Evolutionary conservation across 2,797 vertebrate genomes (phyloP).

Genomic region (Vespertilio murinus): DNA sequence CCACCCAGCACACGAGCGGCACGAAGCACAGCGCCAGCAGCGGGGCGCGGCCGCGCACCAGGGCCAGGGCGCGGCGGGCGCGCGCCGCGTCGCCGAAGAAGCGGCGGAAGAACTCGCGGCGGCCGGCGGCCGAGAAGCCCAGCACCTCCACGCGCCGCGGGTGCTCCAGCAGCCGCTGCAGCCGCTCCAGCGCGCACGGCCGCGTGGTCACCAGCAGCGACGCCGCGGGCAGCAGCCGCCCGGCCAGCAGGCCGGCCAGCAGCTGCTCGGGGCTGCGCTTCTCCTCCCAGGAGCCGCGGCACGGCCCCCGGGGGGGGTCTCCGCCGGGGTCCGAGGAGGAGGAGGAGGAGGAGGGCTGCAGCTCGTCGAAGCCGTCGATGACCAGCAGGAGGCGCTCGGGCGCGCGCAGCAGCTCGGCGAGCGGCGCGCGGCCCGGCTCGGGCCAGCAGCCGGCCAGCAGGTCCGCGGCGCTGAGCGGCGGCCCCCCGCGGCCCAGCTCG

Average conservation of each 20-base stretch:
- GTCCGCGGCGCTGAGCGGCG: no score
- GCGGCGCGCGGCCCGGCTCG: accelerated
- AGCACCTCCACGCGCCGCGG: constrained; percentile 66
- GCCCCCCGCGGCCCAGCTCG: constrained; percentile 53
- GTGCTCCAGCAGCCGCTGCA: constrained; percentile 35
- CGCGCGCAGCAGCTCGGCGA: neutral
- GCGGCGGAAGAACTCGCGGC: constrained; percentile 60
- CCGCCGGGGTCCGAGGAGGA: no score
- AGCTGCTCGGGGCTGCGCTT: neutral
- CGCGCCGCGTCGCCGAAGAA: constrained; percentile 44
- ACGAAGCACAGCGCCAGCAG: constrained; percentile 75
- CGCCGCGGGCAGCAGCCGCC: constrained; percentile 42
- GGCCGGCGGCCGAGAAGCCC: constrained; percentile 54
- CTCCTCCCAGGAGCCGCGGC: constrained; percentile 4
- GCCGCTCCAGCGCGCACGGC: neutral
- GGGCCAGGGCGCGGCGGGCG: neutral
- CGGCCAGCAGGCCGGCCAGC: constrained; percentile 54
- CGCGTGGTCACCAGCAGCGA: constrained; percentile 70
- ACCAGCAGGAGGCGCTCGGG: constrained; percentile 64
- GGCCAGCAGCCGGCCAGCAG: constrained; percentile 60
- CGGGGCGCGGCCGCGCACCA: constrained; percentile 43
- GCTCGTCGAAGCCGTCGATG: constrained; percentile 68
- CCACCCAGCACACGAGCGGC: constrained; percentile 68
- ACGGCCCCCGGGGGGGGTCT: neutral
- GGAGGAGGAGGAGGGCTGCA: neutral